Base-by-base conservation (phyloP, 2,113 vertebrate genomes). In the Zosterops lateralis region DNA sequence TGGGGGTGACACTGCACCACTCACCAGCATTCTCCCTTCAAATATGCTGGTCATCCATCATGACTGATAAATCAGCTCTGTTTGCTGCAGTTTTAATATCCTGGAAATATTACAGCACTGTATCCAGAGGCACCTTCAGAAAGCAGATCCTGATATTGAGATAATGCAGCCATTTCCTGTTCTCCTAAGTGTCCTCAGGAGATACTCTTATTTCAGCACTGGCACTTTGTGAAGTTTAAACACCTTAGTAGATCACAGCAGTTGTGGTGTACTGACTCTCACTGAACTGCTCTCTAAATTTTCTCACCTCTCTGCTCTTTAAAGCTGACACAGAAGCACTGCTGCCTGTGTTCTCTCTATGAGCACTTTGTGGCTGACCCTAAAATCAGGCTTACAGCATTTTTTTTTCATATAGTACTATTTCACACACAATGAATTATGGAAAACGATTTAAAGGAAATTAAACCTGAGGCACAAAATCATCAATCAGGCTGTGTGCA, bases 361-460 rank as follows among this genome's bases (percentile, higher is more conserved):
- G 21, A 72, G 57, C 44, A 73, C 67, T 40, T n/a, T 13, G 25
- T 19, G 32, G 14, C 40, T 61, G 61, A 40, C 58, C 68, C 74
- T 45, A 38, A 84, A 60, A 51, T 29, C 44, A 60, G n/a, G 54
- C 19, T 87, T 57, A 58, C 32, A 73, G 62, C 64, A 42, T 40
- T 89, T 87, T 84, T 84, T 38, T 72, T 89, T 47, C 81, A 89
- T 50, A 14, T 2, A 24, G 24, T 38, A 12, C 45, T 54, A 34
- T 34, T 84, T 70, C 67, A 82, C 64, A 22, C 4, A 7, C 38
- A 73, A 89, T 7, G 15, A 12, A 64, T 60, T 38, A 71, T 5
- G 28, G 67, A 87, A 89, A 93, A 78, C 31, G 16, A 85, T 83
- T 74, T 67, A 76, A 91, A 95, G 89, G 76, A 91, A 95, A 96